phyloP scores from a whole-genome alignment of 2,888 invertebrate species.

The Drosophila birchii region DNA sequence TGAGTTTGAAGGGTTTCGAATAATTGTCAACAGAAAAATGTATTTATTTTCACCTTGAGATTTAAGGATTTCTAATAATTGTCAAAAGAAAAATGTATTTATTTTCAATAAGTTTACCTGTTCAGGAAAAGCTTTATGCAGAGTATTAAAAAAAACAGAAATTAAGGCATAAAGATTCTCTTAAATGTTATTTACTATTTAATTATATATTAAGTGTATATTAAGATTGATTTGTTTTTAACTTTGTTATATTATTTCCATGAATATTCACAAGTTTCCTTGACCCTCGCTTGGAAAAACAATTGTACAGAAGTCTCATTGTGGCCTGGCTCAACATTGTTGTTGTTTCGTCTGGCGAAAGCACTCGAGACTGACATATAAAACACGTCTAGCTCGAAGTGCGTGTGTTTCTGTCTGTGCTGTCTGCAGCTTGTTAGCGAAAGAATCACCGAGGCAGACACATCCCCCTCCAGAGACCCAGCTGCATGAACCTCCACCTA shows the following conservation, averaged over 20 bases:
- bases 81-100: not conserved
- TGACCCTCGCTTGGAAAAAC: constrained; percentile 13
- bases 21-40: constrained; percentile 13
- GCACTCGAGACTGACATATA: constrained; percentile 77
- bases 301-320: constrained; percentile 5
- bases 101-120: not conserved
- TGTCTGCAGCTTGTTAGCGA: constrained; percentile 51
- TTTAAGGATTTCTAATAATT: too few species aligned
- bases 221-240: not conserved
- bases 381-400: constrained; percentile 72
- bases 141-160: not conserved
- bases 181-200: too few species aligned
- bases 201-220: not conserved
- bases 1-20: constrained; percentile 10
- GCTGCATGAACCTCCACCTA: not conserved
- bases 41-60: not conserved
- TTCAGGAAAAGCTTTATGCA: not conserved
- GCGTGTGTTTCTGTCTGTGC: constrained; percentile 40
- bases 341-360: constrained; percentile 68
- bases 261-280: not conserved
- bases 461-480: not conserved
- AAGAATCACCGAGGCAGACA: constrained; percentile 19
- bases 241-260: not conserved
- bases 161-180: not conserved
- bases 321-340: constrained; percentile 12